phyloP scores from a whole-genome alignment of 1,140 invertebrate species.

The Ctenoplectra terminalis region DNA sequence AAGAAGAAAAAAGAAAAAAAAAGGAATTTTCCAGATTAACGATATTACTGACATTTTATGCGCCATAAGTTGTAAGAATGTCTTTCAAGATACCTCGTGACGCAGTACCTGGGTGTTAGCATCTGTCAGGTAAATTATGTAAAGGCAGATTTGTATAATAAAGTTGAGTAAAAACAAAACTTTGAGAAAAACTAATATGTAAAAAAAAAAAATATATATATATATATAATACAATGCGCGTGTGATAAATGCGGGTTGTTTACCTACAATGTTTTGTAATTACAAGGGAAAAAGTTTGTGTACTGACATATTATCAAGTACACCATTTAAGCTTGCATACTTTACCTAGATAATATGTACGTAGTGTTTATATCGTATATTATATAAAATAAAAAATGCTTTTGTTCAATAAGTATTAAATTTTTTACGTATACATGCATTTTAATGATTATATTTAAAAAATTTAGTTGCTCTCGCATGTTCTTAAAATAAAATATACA shows the following conservation, averaged over 20 bases:
- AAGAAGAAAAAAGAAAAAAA: neutral
- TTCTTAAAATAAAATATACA: slow-evolving; percentile 21
- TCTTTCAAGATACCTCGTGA: slow-evolving; percentile 62
- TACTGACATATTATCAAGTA: slow-evolving; percentile 24
- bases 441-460: slow-evolving; percentile 28
- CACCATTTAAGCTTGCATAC: slow-evolving; percentile 43
- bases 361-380: slow-evolving; percentile 60
- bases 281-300: slow-evolving; percentile 19
- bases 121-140: slow-evolving; percentile 53
- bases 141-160: slow-evolving; percentile 58
- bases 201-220: slow-evolving; percentile 56
- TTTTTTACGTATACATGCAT: slow-evolving; percentile 33
- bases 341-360: slow-evolving; percentile 53
- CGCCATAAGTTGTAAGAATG: slow-evolving; percentile 50
- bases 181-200: slow-evolving; percentile 49
- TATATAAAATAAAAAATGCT: slow-evolving; percentile 42
- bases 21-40: slow-evolving; percentile 1
- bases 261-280: slow-evolving; percentile 26
- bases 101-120: slow-evolving; percentile 58
- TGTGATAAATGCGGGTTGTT: slow-evolving; percentile 54
- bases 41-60: slow-evolving; percentile 44
- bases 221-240: slow-evolving; percentile 63
- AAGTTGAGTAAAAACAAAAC: slow-evolving; percentile 47
- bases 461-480: slow-evolving; percentile 14
- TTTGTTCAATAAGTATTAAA: slow-evolving; percentile 29